These are phyloP conservation scores for Haliaeetus leucogaster DNA, from an alignment of 2,113 vertebrate species.

Conservation along the genomic window DNA sequence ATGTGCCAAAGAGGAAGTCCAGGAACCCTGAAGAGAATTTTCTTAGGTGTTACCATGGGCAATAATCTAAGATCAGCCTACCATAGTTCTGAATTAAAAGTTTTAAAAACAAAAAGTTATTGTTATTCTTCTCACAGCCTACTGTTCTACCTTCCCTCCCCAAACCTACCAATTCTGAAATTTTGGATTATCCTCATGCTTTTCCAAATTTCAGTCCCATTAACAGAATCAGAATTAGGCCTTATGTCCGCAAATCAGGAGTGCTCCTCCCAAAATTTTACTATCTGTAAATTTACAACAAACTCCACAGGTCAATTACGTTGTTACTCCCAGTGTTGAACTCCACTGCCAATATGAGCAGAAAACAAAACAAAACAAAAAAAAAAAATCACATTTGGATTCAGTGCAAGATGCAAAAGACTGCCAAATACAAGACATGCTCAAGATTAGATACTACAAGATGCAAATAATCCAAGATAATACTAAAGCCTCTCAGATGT, in stretches of 20 bases:
- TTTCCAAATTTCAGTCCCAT: not conserved
- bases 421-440: not conserved
- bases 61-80: not conserved
- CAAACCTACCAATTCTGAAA: not conserved
- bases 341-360: not conserved
- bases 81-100: not conserved
- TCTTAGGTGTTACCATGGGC: not conserved
- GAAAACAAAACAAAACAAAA: not conserved
- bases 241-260: not conserved
- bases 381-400: not conserved
- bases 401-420: not conserved
- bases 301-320: not conserved
- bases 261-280: not conserved
- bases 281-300: not conserved
- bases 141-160: not conserved
- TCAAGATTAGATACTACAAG: not conserved
- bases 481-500: not conserved
- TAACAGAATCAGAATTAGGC: not conserved
- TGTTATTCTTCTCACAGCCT: not conserved
- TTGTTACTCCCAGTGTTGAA: not conserved
- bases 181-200: not conserved
- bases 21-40: constrained; percentile 35
- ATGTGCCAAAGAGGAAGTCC: constrained; percentile 22
- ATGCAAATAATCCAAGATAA: not conserved
- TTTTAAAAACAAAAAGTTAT: not conserved